Conservation (phyloP, 2,888 invertebrate genomes). For the Drosophila niveifrons region DNA sequence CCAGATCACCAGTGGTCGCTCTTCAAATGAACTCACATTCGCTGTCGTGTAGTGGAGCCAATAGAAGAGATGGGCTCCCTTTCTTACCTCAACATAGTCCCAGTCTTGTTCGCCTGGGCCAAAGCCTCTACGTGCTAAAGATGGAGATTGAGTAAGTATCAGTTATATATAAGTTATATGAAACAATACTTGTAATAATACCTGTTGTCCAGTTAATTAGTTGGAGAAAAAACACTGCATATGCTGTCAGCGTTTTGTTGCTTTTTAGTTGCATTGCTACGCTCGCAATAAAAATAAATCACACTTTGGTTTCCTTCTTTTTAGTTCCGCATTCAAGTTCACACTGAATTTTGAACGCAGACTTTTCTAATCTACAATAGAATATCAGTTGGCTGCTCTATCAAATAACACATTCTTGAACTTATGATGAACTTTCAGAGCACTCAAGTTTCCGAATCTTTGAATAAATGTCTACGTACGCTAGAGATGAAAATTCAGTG, state of each 20-base stretch:
- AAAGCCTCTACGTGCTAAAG: constrained; percentile 82
- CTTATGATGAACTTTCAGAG: no score
- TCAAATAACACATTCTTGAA: no score
- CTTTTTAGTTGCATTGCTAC: constrained; percentile 49
- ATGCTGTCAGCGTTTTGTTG: constrained; percentile 4
- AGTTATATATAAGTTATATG: no score
- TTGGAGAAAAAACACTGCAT: constrained; percentile 39
- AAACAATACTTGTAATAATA: background rate
- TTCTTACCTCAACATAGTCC: constrained; percentile 90
- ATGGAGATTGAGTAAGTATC: no score
- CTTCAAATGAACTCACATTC: constrained; percentile 87
- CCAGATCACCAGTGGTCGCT: constrained; percentile 92
- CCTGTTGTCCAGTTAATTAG: constrained; percentile 39
- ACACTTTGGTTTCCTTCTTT: no score
- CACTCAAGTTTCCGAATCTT: no score
- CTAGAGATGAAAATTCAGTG: no score
- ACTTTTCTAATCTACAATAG: no score
- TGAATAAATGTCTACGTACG: no score
- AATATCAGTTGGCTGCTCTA: no score
- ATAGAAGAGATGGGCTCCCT: constrained; percentile 93
- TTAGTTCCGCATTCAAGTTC: no score
- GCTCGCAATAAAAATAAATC: constrained; percentile 8
- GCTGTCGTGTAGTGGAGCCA: constrained; percentile 93
- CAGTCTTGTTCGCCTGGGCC: constrained; percentile 89
- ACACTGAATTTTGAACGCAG: no score